Evolutionary conservation across 2,113 vertebrate genomes (phyloP).

Genomic region (Daubentonia madagascariensis): DNA sequence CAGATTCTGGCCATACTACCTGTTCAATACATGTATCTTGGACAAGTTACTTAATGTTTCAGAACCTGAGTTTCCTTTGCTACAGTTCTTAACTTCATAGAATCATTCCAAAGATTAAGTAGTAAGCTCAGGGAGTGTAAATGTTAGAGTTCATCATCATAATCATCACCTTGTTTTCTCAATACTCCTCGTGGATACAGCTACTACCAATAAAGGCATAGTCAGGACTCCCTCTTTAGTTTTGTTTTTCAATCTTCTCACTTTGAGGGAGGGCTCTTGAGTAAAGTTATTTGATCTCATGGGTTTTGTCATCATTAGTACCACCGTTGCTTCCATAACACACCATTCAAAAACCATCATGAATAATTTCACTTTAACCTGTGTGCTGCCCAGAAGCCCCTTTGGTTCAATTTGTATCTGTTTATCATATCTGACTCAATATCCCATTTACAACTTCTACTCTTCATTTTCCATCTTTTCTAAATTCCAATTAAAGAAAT

Average conservation of each 20-base stretch:
- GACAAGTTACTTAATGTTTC: not conserved
- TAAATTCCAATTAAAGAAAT: not conserved
- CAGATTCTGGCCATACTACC: not conserved
- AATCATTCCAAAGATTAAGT: not conserved
- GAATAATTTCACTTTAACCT: not conserved
- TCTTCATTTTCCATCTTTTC: not conserved
- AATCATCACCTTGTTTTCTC: not conserved
- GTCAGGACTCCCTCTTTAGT: not conserved
- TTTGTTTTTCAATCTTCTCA: not conserved
- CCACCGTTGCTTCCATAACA: not conserved
- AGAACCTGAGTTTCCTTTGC: not conserved
- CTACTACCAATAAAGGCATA: not conserved
- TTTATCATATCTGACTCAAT: not conserved
- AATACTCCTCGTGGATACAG: not conserved
- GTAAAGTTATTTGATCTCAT: not conserved
- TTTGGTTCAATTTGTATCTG: not conserved
- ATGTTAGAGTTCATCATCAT: not conserved
- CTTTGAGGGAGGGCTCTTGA: not conserved
- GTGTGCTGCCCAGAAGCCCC: not conserved
- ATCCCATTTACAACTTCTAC: not conserved
- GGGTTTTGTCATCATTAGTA: not conserved
- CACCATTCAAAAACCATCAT: not conserved
- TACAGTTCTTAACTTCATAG: not conserved
- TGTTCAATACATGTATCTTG: not conserved
- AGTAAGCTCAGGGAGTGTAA: not conserved